Conservation (phyloP, 1,140 invertebrate genomes). For the Hydropsyche tenuis region DNA sequence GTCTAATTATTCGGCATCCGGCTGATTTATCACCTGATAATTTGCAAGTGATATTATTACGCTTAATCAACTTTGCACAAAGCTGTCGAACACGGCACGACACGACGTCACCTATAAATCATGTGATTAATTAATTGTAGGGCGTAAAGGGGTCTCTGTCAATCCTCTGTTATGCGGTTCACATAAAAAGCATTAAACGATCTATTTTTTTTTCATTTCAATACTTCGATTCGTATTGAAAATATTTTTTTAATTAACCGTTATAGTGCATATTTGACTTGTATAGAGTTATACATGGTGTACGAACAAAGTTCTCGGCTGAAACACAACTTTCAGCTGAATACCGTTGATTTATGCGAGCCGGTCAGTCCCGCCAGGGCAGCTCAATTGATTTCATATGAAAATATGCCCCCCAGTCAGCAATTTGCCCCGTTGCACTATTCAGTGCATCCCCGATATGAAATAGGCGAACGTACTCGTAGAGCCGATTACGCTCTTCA, state of each 20-base stretch:
- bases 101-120: conserved; percentile 21
- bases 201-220: too few species aligned
- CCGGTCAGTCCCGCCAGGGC: too few species aligned
- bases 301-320: too few species aligned
- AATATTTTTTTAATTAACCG: too few species aligned
- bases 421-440: conserved; percentile 13
- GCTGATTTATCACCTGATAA: conserved; percentile 46
- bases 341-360: not conserved
- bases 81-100: conserved; percentile 29
- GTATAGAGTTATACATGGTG: too few species aligned
- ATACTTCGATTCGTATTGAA: too few species aligned
- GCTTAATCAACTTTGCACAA: conserved; percentile 46
- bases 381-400: conserved; percentile 28
- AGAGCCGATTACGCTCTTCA: not conserved
- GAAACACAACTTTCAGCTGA: too few species aligned
- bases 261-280: too few species aligned
- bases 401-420: conserved; percentile 31
- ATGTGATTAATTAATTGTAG: conserved; percentile 36
- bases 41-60: conserved; percentile 48
- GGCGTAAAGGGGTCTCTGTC: not conserved
- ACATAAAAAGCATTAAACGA: too few species aligned
- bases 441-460: not conserved
- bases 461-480: conserved; percentile 23
- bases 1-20: not conserved
- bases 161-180: too few species aligned